Evolutionary conservation across 30 jellyfish, hydroid and myxozoan species (phyloP).

Genomic region (Aurelia coerulea): DNA sequence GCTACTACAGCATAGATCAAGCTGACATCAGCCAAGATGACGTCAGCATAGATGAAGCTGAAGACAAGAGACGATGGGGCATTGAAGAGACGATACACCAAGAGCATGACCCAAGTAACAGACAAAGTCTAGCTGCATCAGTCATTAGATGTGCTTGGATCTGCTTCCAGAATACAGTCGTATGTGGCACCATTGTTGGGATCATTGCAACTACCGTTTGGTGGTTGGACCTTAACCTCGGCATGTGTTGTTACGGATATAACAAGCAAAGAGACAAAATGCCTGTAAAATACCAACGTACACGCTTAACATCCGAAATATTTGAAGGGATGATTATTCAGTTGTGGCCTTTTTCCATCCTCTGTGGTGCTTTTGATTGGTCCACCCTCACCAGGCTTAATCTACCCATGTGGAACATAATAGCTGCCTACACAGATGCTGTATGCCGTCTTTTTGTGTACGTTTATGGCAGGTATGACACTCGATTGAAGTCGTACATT

Average conservation of each 20-base stretch:
- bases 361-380: slow-evolving; percentile 15
- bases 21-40: too few species aligned
- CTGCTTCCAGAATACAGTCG: slow-evolving; percentile 1
- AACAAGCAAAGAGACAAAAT: slow-evolving; percentile 3
- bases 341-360: slow-evolving; percentile 21
- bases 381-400: background rate
- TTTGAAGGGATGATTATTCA: background rate
- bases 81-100: too few species aligned
- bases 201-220: slow-evolving; percentile 10
- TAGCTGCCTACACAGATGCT: slow-evolving; percentile 12
- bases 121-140: too few species aligned
- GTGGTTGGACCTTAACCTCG: slow-evolving; percentile 27
- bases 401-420: background rate
- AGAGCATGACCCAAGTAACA: too few species aligned
- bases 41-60: too few species aligned
- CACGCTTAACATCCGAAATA: background rate
- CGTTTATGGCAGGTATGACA: slow-evolving; percentile 4
- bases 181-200: slow-evolving; percentile 4
- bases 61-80: too few species aligned
- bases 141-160: background rate
- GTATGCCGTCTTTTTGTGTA: background rate
- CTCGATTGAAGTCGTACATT: slow-evolving; percentile 3
- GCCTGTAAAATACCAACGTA: slow-evolving; percentile 6
- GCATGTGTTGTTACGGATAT: slow-evolving; percentile 11
- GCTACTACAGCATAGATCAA: too few species aligned